A percentile compares a stretch with the other conserved stretches of the same genome.
Evolutionary conservation across 2,113 vertebrate genomes (phyloP).

Genomic region (Conger conger): DNA sequence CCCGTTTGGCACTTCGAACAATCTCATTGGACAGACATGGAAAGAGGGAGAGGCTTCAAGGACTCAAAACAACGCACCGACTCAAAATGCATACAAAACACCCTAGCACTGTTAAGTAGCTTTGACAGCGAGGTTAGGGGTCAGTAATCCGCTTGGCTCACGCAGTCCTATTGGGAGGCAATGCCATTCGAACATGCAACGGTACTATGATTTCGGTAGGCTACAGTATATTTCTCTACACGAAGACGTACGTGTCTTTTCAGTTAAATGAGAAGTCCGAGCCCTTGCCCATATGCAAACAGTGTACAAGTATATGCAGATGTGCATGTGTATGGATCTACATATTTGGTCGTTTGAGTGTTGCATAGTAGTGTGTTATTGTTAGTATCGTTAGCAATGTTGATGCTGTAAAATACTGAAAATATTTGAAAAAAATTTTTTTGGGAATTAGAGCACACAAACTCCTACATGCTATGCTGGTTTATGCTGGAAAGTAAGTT

Average conservation of each 20-base stretch:
- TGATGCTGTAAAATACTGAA: no score
- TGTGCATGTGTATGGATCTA: no score
- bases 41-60: constrained; percentile 16
- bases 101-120: constrained; percentile 16
- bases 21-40: constrained; percentile 54
- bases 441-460: no score
- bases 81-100: constrained; percentile 16
- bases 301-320: neutral
- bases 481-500: neutral
- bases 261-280: neutral
- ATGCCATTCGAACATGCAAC: neutral
- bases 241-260: neutral
- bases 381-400: no score
- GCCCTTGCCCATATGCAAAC: neutral
- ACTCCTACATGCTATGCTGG: neutral
- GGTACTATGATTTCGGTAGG: neutral
- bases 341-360: no score
- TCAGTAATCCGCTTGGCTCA: constrained; percentile 7
- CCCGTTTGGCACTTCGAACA: constrained; percentile 35
- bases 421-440: no score
- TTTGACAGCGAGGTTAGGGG: constrained; percentile 26
- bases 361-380: no score
- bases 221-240: neutral
- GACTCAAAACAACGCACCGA: constrained; percentile 21
- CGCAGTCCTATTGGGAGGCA: neutral